phyloP scores from a whole-genome alignment of 1,140 invertebrate species.

The Pogonus chalceus region DNA sequence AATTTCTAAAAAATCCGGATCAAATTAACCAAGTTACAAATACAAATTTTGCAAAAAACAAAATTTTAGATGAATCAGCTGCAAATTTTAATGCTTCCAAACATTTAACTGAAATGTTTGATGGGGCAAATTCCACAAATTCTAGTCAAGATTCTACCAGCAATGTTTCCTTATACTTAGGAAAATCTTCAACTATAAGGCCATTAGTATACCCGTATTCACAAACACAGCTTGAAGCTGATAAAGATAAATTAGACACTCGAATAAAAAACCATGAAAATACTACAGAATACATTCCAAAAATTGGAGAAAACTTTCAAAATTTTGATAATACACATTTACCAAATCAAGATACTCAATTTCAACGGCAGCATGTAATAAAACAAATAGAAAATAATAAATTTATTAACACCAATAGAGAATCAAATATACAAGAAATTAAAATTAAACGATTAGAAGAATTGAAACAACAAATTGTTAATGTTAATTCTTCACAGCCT shows the following conservation, averaged over 20 bases:
- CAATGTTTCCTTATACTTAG: slow-evolving; percentile 21
- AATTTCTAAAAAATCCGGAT: slow-evolving; percentile 23
- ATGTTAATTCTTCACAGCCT: too few species aligned
- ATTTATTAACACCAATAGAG: too few species aligned
- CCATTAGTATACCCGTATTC: slow-evolving; percentile 32
- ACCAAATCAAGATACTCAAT: too few species aligned
- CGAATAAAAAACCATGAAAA: too few species aligned
- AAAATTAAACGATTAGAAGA: too few species aligned
- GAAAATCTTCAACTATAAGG: slow-evolving; percentile 22
- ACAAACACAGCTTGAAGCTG: neutral
- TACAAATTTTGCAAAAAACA: slow-evolving; percentile 32
- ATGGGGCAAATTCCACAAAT: neutral
- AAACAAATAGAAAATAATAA: too few species aligned
- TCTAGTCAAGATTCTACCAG: slow-evolving; percentile 2
- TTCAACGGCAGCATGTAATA: too few species aligned
- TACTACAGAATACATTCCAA: too few species aligned
- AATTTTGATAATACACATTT: too few species aligned
- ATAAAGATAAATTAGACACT: neutral
- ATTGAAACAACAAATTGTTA: too few species aligned
- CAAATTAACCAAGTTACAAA: slow-evolving; percentile 34
- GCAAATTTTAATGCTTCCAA: slow-evolving; percentile 8
- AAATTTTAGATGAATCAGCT: slow-evolving; percentile 24
- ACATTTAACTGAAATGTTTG: slow-evolving; percentile 12
- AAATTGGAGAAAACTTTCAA: too few species aligned
- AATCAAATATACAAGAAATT: too few species aligned